Base-by-base conservation (phyloP, 2,888 invertebrate species). In the Epinotia ramella region DNA sequence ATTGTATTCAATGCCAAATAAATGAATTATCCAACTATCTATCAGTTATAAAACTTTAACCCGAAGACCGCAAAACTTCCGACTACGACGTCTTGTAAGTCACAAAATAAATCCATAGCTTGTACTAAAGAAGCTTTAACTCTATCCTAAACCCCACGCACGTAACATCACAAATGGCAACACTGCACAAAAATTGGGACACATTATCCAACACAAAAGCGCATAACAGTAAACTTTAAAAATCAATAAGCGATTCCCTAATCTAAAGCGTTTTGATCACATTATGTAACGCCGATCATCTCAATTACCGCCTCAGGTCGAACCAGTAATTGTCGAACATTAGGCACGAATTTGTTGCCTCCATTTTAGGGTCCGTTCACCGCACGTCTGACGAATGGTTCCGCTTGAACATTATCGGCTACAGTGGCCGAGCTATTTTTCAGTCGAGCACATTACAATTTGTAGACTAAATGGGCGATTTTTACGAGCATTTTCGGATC, bases 351-450 rank as follows among this genome's bases (percentile, higher is more conserved):
- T 20, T 44, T 24, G 33, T 33, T 46, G 20, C 46, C 59, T 57
- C 74, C 57, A 56, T 33, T 44, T 7, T 64, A 57, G 74, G 74
- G 69, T 69, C 57, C 68, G 16, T 7, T 73, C 65, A 83, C 79
- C 81, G 81, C 79, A 73, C 81, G 80, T 5, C 86, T 87, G 88
- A 86, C 86, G 87, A 88, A 89, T 90, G 85, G 87, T 86, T 84
- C 84, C 80, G 84, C 85, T 84, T 83, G 86, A 86, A 88, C 88
- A 89, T 90, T 91, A 91, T 89, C 90, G 87, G 88, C 81, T 83
- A 83, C 83, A 84, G 84, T 84, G 84, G 81, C 83, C 71, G 83
- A 78, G 86, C 87, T 83, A 91, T 91, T 91, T 90, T 89, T 90
- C 91, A 89, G 85, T 79, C 77, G 78, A 78, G 82, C 83, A 85